Evolutionary conservation across 2,797 vertebrate genomes (phyloP), one percentile per base, ranked within the genome.

Genomic region (Sphenodon punctatus): DNA sequence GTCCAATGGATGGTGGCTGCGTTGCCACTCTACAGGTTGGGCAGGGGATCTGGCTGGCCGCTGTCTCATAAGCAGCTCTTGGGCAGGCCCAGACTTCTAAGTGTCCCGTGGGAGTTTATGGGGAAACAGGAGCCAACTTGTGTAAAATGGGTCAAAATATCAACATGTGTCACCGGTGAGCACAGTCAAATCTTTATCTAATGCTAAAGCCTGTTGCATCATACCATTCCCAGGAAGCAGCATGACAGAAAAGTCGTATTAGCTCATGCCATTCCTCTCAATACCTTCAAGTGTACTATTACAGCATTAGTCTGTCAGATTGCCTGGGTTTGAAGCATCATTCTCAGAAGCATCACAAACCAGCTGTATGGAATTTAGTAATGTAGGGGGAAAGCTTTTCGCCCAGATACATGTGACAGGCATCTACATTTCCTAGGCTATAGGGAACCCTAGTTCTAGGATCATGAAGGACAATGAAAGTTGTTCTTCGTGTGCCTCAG

Each of bases 291-390:
- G 32, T 22, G 32, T 32, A 19, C 34, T 5, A 34, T 12, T 30
- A 55, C 12, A 53, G 49, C 36, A 20, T 23, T 58, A 9, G 36
- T 64, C 20, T 36, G 34, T 61, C 17, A 20, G 8, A 60, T 23
- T 2, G 66, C 32, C 27, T 34, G 41, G 20, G 11, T 42, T 13
- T 39, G 49, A 0, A 3, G 0, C 20, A 7, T 30, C 60, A 17
- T 27, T 8, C 32, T 55, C 14, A 30, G 12, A 12, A 10, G 34
- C 34, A 34, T 20, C 32, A 7, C 32, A 34, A 23, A 11, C 58
- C 17, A 25, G 34, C 17, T 25, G 20, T 12, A n/a, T n/a, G n/a
- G n/a, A n/a, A n/a, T n/a, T n/a, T n/a, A n/a, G n/a, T n/a, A n/a
- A n/a, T n/a, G n/a, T n/a, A n/a, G n/a, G n/a, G n/a, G n/a, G n/a